Evolutionary conservation across 1,140 invertebrate genomes (phyloP).

Genomic region (Glossosoma conforme): DNA sequence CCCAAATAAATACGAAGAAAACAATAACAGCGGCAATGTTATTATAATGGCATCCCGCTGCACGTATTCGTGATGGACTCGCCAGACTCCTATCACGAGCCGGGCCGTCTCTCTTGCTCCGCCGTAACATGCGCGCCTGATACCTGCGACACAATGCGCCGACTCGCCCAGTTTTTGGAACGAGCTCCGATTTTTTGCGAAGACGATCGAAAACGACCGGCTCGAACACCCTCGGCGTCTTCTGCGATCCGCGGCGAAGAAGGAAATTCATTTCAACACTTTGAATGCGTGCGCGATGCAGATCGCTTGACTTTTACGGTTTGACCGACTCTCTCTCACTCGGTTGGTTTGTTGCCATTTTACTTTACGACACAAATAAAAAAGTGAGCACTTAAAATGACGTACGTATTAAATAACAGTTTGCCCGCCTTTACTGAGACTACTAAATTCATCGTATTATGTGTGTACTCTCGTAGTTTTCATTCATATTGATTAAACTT

Average conservation of each 20-base stretch:
- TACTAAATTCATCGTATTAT: no score
- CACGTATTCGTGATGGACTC: constrained; percentile 23
- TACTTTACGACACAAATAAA: no score
- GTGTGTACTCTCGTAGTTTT: no score
- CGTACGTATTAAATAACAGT: no score
- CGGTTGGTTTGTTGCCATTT: no score
- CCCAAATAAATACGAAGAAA: constrained; percentile 16
- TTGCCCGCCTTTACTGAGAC: no score
- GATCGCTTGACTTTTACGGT: no score
- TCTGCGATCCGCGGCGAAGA: constrained; percentile 21
- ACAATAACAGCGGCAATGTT: constrained; percentile 5
- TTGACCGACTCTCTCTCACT: no score
- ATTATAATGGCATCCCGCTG: constrained; percentile 6
- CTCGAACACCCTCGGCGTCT: constrained; percentile 1
- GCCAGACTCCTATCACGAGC: constrained; percentile 3
- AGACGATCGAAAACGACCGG: constrained; percentile 4
- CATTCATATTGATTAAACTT: no score
- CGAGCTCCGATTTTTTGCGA: constrained; percentile 13
- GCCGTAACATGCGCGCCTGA: constrained; percentile 19
- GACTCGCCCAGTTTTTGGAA: constrained; percentile 18
- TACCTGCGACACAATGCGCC: constrained; percentile 26
- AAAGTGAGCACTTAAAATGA: no score
- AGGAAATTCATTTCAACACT: constrained; percentile 32
- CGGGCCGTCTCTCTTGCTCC: constrained; percentile 8
- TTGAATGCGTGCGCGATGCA: constrained; percentile 18